Conservation (phyloP, 2,888 invertebrate species). For the Philhelius pedissequus region DNA sequence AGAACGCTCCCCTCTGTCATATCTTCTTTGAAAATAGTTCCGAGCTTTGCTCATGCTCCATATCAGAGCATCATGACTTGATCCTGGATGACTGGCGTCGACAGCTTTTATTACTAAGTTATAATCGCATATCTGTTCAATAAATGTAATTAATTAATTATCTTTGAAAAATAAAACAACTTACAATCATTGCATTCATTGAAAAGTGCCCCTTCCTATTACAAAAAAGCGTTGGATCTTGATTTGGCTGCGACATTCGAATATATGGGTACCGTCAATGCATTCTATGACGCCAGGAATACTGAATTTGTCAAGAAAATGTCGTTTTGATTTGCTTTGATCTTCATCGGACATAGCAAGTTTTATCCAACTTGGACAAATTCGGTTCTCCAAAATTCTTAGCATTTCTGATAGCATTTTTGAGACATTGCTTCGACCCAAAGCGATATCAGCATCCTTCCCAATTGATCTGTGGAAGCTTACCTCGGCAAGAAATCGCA, state of each 20-base stretch:
- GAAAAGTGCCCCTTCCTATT: conserved; percentile 10
- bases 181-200: neutral
- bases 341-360: neutral
- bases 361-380: neutral
- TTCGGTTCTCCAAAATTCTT: neutral
- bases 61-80: conserved; percentile 12
- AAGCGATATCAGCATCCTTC: neutral
- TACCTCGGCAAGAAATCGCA: neutral
- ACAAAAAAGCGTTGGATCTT: conserved; percentile 9
- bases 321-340: neutral
- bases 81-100: neutral
- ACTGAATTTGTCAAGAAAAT: conserved; percentile 10
- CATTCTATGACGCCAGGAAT: neutral
- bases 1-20: conserved; percentile 14
- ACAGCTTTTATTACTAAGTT: neutral
- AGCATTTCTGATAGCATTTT: neutral
- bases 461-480: neutral
- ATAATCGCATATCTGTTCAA: neutral
- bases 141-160: neutral
- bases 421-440: neutral
- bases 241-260: conserved; percentile 8
- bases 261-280: neutral
- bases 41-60: neutral
- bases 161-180: neutral
- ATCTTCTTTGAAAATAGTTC: conserved; percentile 1